Percentiles rank a stretch among this genome's conserved stretches.
Evolutionary conservation across 1,140 invertebrate genomes (phyloP).

Genomic region (Aphidius ervi): DNA sequence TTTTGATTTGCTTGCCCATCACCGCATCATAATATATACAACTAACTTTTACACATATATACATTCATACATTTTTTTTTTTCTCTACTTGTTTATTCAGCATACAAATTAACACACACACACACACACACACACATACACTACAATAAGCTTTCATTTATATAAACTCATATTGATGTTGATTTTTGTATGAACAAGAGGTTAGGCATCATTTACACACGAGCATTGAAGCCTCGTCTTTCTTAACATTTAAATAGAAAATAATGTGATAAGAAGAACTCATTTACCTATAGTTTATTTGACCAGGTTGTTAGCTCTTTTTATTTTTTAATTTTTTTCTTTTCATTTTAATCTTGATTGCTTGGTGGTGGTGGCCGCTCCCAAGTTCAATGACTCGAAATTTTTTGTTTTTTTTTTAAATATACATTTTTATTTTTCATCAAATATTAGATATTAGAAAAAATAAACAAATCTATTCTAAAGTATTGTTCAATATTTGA

Average conservation of each 20-base stretch:
- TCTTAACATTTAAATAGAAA: not conserved
- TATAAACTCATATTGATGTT: constrained; percentile 3
- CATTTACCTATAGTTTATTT: constrained; percentile 50
- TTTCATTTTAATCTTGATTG: constrained; percentile 41
- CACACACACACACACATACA: not conserved
- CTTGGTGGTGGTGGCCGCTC: constrained; percentile 29
- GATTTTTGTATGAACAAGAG: not conserved
- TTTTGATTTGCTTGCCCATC: constrained; percentile 41
- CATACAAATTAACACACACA: not conserved
- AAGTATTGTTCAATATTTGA: too few species aligned
- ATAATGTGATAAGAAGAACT: constrained; percentile 35
- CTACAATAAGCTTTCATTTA: not conserved
- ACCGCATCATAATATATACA: constrained; percentile 14
- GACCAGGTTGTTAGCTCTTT: constrained; percentile 43
- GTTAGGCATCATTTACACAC: not conserved
- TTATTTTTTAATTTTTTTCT: constrained; percentile 30
- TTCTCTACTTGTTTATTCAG: not conserved
- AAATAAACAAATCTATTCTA: too few species aligned
- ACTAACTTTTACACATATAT: not conserved
- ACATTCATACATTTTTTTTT: too few species aligned
- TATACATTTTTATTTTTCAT: not conserved
- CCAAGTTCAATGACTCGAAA: constrained; percentile 24
- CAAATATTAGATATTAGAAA: not conserved
- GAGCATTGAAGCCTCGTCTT: not conserved
- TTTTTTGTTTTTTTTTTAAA: too few species aligned